Evolutionary conservation across 92 coral and sea anemone species (phyloP), one percentile per base, ranked within the genome.

Genomic region (Meandrina meandrites): DNA sequence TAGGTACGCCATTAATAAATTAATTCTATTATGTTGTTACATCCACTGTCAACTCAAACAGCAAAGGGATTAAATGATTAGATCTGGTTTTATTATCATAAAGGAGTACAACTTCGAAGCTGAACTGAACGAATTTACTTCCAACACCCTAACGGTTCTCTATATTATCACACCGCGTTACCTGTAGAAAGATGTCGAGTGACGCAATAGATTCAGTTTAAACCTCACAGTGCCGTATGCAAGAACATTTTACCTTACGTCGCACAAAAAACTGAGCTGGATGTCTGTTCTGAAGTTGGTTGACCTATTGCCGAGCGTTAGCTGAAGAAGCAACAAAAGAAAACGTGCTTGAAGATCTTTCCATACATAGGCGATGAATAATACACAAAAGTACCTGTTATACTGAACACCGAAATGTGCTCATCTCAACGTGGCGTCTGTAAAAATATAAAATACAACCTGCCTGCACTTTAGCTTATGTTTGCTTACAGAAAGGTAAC

Each of bases 321-420:
- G 47, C 35, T 83, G 19, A 54, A 72, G 54, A 36, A 76, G 88
- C 82, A 85, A 85, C 88, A 85, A 85, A 76, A 85, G 88, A 85
- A 85, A 85, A 85, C 88, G 88, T 85, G 88, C 88, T 85, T 78
- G 62, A 67, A 19, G 51, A 19, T 57, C 64, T 62, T 85, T 45
- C 56, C 81, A 85, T 62, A 34, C 48, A 62, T 21, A 45, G 76
- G 37, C 45, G 80, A 28, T 64, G 73, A 85, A 85, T 85, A 62
- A 66, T 1, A 66, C 62, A 85, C 83, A 85, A 85, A 85, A 66
- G 82, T 85, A 85, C 88, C 88, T 85, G 88, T 51, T 77, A 51
- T 53, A 64, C 37, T 22, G 50, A 14, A 45, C 74, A 24, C 51
- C 22, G 48, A 85, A 48, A 47, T 76, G 83, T 37, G 83, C 81